Conservation (phyloP, 1,140 invertebrate genomes). For the Frieseomelitta varia region DNA sequence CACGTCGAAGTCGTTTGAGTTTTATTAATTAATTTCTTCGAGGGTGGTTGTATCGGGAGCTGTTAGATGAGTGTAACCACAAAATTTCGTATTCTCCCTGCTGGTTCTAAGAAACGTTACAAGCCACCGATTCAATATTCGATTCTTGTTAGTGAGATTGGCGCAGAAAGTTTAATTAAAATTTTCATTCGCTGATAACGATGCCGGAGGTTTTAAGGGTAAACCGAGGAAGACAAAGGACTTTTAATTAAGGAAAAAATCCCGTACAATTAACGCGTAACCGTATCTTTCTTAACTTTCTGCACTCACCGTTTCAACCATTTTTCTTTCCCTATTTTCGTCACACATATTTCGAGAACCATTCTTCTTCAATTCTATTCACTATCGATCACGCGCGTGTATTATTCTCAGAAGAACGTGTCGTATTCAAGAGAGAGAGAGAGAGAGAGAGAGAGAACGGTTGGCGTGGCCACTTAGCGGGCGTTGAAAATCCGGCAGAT, state of each 20-base stretch:
- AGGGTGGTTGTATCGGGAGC: background rate
- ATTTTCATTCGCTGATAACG: background rate
- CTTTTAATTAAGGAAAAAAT: slow-evolving; percentile 21
- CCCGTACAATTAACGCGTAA: background rate
- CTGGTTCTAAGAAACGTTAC: background rate
- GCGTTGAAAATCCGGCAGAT: background rate
- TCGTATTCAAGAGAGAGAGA: background rate
- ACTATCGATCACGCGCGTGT: background rate
- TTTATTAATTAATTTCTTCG: background rate
- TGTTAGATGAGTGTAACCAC: background rate
- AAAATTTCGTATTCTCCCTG: background rate
- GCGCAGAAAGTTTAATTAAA: slow-evolving; percentile 1
- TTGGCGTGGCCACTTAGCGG: background rate
- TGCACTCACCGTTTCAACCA: background rate
- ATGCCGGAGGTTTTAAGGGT: background rate
- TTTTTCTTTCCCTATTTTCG: rapidly evolving
- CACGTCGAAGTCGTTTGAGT: too few species aligned
- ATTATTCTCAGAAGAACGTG: background rate
- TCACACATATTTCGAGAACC: background rate
- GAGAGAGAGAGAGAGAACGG: background rate
- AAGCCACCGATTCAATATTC: background rate
- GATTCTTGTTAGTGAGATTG: background rate
- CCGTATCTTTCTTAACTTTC: slow-evolving; percentile 1
- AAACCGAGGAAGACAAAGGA: slow-evolving; percentile 7
- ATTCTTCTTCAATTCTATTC: background rate